Conservation (phyloP, 1,140 invertebrate species). For the Mercenaria mercenaria region DNA sequence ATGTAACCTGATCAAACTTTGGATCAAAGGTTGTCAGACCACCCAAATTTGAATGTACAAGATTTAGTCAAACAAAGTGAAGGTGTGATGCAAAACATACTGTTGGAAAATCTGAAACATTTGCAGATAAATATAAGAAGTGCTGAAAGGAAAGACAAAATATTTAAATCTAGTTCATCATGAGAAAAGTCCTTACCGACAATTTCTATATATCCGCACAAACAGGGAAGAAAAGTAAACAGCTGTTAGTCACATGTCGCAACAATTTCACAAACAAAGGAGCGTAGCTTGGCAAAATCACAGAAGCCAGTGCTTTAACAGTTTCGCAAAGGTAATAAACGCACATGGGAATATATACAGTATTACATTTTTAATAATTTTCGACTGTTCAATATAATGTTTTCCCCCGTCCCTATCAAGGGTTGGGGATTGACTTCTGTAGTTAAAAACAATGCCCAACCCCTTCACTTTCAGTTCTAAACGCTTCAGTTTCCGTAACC, state of each 20-base stretch:
- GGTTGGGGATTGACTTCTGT: too few species aligned
- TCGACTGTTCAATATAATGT: too few species aligned
- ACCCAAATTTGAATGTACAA: too few species aligned
- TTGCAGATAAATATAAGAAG: conserved; percentile 12
- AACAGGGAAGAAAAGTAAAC: conserved; percentile 46
- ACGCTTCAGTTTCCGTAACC: background rate
- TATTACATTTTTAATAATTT: too few species aligned
- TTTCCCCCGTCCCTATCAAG: too few species aligned
- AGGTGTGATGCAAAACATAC: too few species aligned
- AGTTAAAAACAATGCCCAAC: too few species aligned
- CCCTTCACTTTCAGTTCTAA: too few species aligned
- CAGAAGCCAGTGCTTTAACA: background rate
- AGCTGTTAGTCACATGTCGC: conserved; percentile 45
- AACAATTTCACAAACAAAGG: conserved; percentile 16
- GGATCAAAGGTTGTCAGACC: too few species aligned
- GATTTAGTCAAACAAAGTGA: too few species aligned
- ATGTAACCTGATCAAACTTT: too few species aligned
- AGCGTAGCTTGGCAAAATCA: conserved; percentile 10
- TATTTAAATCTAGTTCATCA: conserved; percentile 27
- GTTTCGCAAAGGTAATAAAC: background rate
- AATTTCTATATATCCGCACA: conserved; percentile 56
- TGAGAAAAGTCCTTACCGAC: conserved; percentile 28
- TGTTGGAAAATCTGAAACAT: background rate
- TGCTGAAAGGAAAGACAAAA: conserved; percentile 48
- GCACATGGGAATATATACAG: too few species aligned